Base-by-base conservation (phyloP, 2,888 invertebrate genomes). In the Eulithis testata region DNA sequence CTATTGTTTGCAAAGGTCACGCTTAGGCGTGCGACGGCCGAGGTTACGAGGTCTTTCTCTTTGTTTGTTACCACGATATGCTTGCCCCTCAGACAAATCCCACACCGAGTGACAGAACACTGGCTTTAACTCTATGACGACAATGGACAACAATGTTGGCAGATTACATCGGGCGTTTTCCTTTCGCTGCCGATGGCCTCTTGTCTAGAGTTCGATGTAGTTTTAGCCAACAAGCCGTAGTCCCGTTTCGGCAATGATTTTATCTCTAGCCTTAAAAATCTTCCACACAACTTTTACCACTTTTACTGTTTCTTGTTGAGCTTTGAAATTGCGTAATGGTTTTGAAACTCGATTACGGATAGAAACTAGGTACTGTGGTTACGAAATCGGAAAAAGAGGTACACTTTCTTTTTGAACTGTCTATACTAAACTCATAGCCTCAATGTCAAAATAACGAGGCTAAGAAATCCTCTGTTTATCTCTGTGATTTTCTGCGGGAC, bases 1-100 rank as follows among this genome's bases (percentile, higher is more conserved):
- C 84, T 76, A 86, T 88, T 88, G 87, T 88, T 87, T 79, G 69
- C 73, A 81, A 85, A 86, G 86, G 86, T 86, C 86, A 86, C 78
- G 83, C 71, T 75, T 74, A 59, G 61, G 70, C 71, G 76, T 69
- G 68, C 73, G 74, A 64, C 76, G 72, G 65, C 60, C 81, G 85
- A 81, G 85, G 86, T 85, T 81, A 80, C 64, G 65, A 69, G 71
- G 73, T 78, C 80, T 81, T 80, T 81, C 76, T 78, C 81, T 81
- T 76, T 73, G 47, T 47, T 47, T 47, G 73, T 77, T 61, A 45
- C 58, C 37, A 60, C 60, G 43, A 56, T n/a, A 44, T 43, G 45
- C 43, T 51, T 45, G 31, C 11, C 31, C 47, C 27, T 6, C 40
- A 58, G 52, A 57, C 52, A 47, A 57, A 52, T 36, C 12, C 36